Evolutionary conservation across 2,888 invertebrate genomes (phyloP), one percentile per base, ranked within the genome.

Genomic region (Meiosimyza platycephala): DNA sequence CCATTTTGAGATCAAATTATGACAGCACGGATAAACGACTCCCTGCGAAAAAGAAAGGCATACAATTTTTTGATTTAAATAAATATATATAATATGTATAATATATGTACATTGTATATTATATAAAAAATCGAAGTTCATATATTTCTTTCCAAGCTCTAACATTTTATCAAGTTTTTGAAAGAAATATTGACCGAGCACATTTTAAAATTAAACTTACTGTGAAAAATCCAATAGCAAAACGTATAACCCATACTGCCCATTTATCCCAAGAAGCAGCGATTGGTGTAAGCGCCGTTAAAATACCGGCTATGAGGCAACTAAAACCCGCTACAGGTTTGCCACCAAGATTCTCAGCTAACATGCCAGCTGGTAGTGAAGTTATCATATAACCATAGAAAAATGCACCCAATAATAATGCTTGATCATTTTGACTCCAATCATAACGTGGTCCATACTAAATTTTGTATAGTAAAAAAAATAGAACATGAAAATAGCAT

Each of bases 301-400:
- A 79, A 13, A 90, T 66, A 0, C 89, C 91, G 0, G 88, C 82
- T 0, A 90, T 67, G 1, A 85, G 68, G 22, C 82, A 82, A 18
- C 90, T 88, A 52, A 89, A 86, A 0, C 91, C 89, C 0, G 92
- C 89, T 40, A 91, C 90, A 76, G 89, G 89, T 51, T 90, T 88
- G 0, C 92, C 92, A 85, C 92, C 90, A 68, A 88, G 90, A 73
- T 89, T 88, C 83, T 93, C 93, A 0, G 92, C 91, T n/a, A 92
- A 83, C 80, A 90, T 89, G 4, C 93, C 93, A 0, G 81, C 93
- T 0, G 91, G 89, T 73, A 93, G 83, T 9, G 92, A 92, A 48
- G 92, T 91, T 47, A 92, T 78, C 16, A 91, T 90, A 77, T 92
- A 93, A 50, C 92, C 92, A 90, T 92, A 93, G 82, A 92, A 93